Evolutionary conservation across 2,113 vertebrate genomes (phyloP), one percentile per base, ranked within the genome.

Genomic region (Tympanuchus pallidicinctus): DNA sequence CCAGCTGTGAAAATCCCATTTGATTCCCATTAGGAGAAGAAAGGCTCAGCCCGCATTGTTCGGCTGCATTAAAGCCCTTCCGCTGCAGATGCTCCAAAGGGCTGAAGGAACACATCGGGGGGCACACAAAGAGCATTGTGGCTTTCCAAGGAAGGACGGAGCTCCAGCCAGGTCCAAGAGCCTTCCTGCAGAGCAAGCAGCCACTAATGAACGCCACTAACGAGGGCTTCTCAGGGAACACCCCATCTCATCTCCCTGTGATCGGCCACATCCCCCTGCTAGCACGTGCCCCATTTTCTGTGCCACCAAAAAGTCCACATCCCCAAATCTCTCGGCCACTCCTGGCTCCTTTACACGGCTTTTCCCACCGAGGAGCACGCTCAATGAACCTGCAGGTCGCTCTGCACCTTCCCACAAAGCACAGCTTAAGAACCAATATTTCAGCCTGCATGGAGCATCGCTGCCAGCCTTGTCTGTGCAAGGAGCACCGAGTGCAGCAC

Each of bases 151-250:
- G 89, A 93, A 89, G 67, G 79, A 45, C 63, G 0, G 1, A 77
- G 82, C 89, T 64, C 74, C 47, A 66, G 79, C 50, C 78, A 91
- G 72, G 75, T 80, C 7, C 0, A 70, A 56, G 78, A 92, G 89
- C 21, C 64, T 85, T 96, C 94, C 78, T 82, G 91, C 95, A 95
- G 21, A 84, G 50, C 40, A 84, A 60, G 28, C 8, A 34, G 81
- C 71, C 84, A 24, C 74, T 89, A 86, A 78, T 6, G 67, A 76
- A 20, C 7, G 13, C 25, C 40, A 24, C 64, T 66, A 82, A 90
- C 4, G 61, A 92, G 67, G 69, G 77, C 21, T 74, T 84, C 90
- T 73, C 81, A 61, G 71, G 78, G 87, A 76, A 85, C 66, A 82
- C 79, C 87, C 86, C 86, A 43, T 52, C 86, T 78, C 80, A 93